Evolutionary conservation across 2,888 invertebrate species (phyloP), one percentile per base, ranked within the genome.

Genomic region (Drosophila neotestacea): DNA sequence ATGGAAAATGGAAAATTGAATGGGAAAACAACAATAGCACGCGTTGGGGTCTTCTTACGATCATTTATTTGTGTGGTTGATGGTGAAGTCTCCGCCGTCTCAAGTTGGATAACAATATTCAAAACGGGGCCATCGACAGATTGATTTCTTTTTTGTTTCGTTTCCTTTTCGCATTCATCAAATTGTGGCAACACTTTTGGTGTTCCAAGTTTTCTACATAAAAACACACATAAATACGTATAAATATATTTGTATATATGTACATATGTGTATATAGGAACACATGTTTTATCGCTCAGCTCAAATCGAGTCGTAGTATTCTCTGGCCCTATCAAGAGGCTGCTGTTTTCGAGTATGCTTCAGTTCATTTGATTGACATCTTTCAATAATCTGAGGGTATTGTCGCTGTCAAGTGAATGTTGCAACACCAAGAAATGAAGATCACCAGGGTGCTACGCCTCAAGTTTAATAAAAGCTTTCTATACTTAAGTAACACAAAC

Each of bases 21-120:
- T 56, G 66, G 60, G 52, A 70, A 55, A 67, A 58, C 71, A 47
- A 88, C 84, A 88, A 79, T 74, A 81, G 88, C 85, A 88, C 87
- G 85, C 87, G 81, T 77, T 83, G 67, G 71, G 52, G 42, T 67
- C 68, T 67, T 32, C 65, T 59, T 54, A 54, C 58, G 60, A 70
- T 63, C 66, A 59, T 65, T 68, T 61, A 64, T 64, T 61, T 62
- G 54, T 60, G 47, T 32, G 42, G 34, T 54, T 48, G 22, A 28
- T 54, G 52, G 52, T 47, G 44, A 11, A 39, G 30, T 34, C 34
- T n/a, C 13, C 2, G 3, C 16, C 36, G 52, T 27, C 59, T 46
- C 55, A 41, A 59, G 46, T 55, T 65, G 70, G 50, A 59, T 61
- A 66, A 59, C 58, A 66, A 60, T 56, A 58, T 48, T 22, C 41